Base-by-base conservation (phyloP, 2,113 vertebrate genomes). In the Spea multiplicata region DNA sequence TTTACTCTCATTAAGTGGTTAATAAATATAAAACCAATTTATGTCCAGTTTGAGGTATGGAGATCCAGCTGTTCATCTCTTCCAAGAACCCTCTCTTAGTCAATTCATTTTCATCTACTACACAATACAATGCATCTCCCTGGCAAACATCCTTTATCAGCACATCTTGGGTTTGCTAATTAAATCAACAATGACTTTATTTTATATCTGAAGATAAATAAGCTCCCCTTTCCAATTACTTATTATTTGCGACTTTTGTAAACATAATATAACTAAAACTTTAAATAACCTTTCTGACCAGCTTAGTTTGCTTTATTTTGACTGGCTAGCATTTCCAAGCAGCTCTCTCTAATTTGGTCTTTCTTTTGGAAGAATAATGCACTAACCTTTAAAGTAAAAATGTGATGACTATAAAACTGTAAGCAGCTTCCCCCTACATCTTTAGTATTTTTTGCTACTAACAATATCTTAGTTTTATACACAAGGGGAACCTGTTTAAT, bases 151-250 rank as follows among this genome's bases (percentile, higher is more conserved):
- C 89, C 91, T 91, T 89, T 88, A 90, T 92, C 93, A 93, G 91
- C 92, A 92, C 88, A 91, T 91, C 89, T 84, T 86, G 90, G 87
- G 90, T 92, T 89, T 90, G 88, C 90, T 93, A 93, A 94, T 92
- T 92, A 91, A 94, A 92, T 93, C 89, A 92, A 89, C 82, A 8
- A 86, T 87, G 91, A 85, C 91, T 91, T 92, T 90, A 92, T 86
- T 92, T 91, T 91, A 86, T 91, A 89, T 87, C 86, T 83, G 80
- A 49, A 85, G 83, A 81, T 85, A 75, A 83, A 83, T 81, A 53
- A 46, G 70, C 5, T 44, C 17, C 59, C 30, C 0, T 3, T 59
- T 78, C 74, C 78, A 66, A 62, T 76, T 14, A 0, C 55, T 76
- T 83, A 75, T 62, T 72, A 80, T 72, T 73, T 59, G 55, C 14